phyloP scores from a whole-genome alignment of 2,888 invertebrate genomes.

The Caenorhabditis panamensis region DNA sequence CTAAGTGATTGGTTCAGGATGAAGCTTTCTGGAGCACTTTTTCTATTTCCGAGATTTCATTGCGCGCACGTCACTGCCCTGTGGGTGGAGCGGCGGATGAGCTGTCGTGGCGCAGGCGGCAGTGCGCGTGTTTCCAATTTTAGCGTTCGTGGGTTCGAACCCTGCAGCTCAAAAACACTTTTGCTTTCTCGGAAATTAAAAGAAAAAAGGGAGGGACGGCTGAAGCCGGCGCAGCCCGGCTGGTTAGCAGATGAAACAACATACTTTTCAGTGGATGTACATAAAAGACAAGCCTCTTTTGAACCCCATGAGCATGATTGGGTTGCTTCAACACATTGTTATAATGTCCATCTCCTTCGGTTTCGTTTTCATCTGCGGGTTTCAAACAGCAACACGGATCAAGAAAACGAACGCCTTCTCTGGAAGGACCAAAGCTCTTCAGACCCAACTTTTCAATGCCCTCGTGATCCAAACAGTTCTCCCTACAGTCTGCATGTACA shows the following conservation, averaged over 20 bases:
- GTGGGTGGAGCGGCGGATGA: too few species aligned
- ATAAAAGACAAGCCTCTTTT: not conserved
- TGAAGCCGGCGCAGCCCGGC: too few species aligned
- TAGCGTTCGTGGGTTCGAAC: too few species aligned
- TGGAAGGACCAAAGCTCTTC: constrained; percentile 15
- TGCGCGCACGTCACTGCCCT: too few species aligned
- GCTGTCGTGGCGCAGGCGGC: too few species aligned
- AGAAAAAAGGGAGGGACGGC: too few species aligned
- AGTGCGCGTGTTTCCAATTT: too few species aligned
- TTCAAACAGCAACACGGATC: constrained; percentile 5
- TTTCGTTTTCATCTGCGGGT: constrained; percentile 34
- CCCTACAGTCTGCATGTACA: constrained; percentile 46
- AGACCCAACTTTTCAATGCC: constrained; percentile 44
- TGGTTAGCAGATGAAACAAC: not conserved
- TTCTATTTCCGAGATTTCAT: too few species aligned
- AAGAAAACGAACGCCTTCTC: constrained; percentile 4
- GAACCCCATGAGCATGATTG: not conserved
- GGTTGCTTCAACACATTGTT: not conserved
- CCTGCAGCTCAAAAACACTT: too few species aligned
- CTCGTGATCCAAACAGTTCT: constrained; percentile 40
- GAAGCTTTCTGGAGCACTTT: too few species aligned
- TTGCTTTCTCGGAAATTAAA: too few species aligned
- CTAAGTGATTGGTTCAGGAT: too few species aligned
- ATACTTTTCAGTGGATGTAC: not conserved
- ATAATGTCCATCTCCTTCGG: constrained; percentile 24